Percentiles rank a stretch among this genome's conserved stretches.
phyloP scores from a whole-genome alignment of 2,888 invertebrate species.

The Arge pagana region DNA sequence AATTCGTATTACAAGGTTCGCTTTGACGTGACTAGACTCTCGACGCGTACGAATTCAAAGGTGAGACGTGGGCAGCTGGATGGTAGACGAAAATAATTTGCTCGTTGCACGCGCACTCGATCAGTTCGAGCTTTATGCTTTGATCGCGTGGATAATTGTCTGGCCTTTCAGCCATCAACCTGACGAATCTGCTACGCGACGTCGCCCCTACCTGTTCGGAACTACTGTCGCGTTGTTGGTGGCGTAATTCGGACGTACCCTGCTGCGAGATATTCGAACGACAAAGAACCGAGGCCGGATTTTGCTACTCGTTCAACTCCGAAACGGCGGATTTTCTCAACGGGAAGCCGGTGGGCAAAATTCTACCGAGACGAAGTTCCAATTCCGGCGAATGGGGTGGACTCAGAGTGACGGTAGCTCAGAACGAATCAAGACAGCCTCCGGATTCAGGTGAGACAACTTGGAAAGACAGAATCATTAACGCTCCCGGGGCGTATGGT shows the following conservation, averaged over 20 bases:
- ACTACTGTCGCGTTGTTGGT: slow-evolving; percentile 54
- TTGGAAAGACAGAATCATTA: slow-evolving; percentile 28
- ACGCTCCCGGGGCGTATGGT: neutral
- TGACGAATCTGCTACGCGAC: slow-evolving; percentile 27
- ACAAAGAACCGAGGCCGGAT: slow-evolving; percentile 58
- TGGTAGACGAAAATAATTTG: too few species aligned
- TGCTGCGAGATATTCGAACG: slow-evolving; percentile 58
- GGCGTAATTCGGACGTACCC: slow-evolving; percentile 52
- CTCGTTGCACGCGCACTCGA: too few species aligned
- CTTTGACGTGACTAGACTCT: too few species aligned
- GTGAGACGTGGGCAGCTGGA: too few species aligned
- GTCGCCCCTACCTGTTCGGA: slow-evolving; percentile 49
- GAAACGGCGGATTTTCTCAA: slow-evolving; percentile 37
- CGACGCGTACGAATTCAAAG: too few species aligned
- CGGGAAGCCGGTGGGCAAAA: slow-evolving; percentile 25
- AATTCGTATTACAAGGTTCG: too few species aligned
- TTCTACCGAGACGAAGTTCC: slow-evolving; percentile 39
- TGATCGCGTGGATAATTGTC: too few species aligned
- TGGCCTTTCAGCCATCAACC: slow-evolving; percentile 28
- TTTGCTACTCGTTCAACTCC: slow-evolving; percentile 60
- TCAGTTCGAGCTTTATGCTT: too few species aligned
- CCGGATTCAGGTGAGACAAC: slow-evolving; percentile 38
- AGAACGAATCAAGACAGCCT: slow-evolving; percentile 34
- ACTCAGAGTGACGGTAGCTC: slow-evolving; percentile 39
- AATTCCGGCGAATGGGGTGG: slow-evolving; percentile 46